Percentiles rank a stretch among this genome's conserved stretches.
Conservation (phyloP, 2,113 vertebrate genomes). For the Erinaceus europaeus region DNA sequence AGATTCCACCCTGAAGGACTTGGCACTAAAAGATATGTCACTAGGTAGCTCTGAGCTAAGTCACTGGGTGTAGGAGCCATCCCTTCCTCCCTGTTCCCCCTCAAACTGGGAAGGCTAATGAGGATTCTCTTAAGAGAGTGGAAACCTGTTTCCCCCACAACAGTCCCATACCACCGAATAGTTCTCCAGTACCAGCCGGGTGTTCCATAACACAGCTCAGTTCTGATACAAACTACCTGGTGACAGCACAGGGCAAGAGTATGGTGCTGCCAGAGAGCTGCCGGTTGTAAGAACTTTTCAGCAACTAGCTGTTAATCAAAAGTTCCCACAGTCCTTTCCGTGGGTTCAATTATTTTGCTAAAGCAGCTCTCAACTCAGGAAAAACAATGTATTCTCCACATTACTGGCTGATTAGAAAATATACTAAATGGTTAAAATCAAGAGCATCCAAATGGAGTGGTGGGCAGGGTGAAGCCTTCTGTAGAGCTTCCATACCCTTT, state of each 20-base stretch:
- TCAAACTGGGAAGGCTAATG: too few relatives aligned
- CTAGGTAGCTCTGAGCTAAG: too few relatives aligned
- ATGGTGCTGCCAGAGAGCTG: not conserved
- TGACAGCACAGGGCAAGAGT: not conserved
- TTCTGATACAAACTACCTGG: not conserved
- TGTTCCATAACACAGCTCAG: not conserved
- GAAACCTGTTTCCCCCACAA: too few relatives aligned
- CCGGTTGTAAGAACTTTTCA: not conserved
- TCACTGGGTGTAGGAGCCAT: too few relatives aligned
- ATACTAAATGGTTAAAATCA: not conserved
- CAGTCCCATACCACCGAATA: not conserved
- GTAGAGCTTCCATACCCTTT: not conserved
- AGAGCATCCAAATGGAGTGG: not conserved
- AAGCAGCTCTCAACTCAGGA: not conserved
- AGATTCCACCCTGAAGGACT: too few relatives aligned
- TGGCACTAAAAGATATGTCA: too few relatives aligned
- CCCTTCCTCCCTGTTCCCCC: too few relatives aligned
- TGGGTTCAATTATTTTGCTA: not conserved
- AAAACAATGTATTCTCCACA: not conserved
- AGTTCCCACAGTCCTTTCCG: not conserved
- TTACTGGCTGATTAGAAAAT: not conserved
- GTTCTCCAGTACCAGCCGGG: not conserved
- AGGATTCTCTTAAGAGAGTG: too few relatives aligned
- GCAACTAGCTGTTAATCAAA: not conserved
- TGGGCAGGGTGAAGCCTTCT: not conserved